A percentile compares a stretch with the other conserved stretches of the same genome.
These are phyloP conservation scores for Amphipoea lucens DNA, from an alignment of 2,888 invertebrate species.

Conservation along the genomic window DNA sequence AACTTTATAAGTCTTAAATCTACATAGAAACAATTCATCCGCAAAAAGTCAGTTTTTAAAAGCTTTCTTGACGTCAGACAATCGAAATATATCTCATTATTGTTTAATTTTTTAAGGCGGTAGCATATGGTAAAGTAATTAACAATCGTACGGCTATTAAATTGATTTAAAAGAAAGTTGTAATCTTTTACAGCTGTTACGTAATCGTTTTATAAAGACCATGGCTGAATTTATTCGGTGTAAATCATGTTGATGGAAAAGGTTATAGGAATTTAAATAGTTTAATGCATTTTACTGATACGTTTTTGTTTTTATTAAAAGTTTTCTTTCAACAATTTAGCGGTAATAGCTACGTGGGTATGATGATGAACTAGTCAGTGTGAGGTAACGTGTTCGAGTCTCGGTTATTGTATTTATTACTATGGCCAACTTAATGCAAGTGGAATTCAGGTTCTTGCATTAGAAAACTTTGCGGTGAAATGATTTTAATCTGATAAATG, in stretches of 20 bases:
- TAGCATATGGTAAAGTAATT: conserved; percentile 56
- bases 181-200: conserved; percentile 17
- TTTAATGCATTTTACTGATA: conserved; percentile 7
- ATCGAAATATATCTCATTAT: conserved; percentile 16
- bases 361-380: not conserved
- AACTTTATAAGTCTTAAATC: conserved; percentile 18
- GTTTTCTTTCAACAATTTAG: not conserved
- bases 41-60: conserved; percentile 13
- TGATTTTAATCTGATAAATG: not conserved
- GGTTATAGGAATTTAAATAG: conserved; percentile 12
- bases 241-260: conserved; percentile 36
- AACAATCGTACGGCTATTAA: conserved; percentile 48
- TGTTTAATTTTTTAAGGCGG: conserved; percentile 53
- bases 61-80: conserved; percentile 36
- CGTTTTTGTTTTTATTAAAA: not conserved
- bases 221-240: not conserved
- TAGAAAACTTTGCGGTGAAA: not conserved
- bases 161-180: conserved; percentile 59
- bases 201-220: conserved; percentile 9
- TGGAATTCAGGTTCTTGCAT: not conserved
- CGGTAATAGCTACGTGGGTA: not conserved
- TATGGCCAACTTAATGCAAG: not conserved
- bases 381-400: not conserved
- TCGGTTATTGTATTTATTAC: not conserved
- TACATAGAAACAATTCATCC: conserved; percentile 28